Conservation (phyloP, 2,888 invertebrate genomes). For the Clistopyga incitator region DNA sequence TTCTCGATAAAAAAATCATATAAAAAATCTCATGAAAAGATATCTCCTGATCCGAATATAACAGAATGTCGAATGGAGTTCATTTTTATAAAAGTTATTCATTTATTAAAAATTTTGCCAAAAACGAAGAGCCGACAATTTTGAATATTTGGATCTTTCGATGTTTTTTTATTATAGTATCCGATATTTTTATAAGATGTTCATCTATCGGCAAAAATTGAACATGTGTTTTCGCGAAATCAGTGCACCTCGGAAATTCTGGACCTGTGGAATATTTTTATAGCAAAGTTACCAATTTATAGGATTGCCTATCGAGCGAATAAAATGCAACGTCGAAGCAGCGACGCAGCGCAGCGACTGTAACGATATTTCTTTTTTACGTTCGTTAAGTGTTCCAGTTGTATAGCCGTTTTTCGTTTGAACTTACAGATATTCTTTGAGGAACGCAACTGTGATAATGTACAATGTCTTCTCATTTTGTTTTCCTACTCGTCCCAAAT, state of each 20-base stretch:
- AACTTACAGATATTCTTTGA: slow-evolving; percentile 5
- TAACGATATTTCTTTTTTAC: slow-evolving; percentile 12
- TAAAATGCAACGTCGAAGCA: slow-evolving; percentile 21
- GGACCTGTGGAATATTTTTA: neutral
- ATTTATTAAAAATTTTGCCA: no score
- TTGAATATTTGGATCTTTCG: no score
- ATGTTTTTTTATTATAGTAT: no score
- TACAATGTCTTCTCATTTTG: slow-evolving; percentile 44
- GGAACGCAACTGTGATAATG: slow-evolving; percentile 55
- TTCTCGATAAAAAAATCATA: no score
- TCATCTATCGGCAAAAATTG: no score
- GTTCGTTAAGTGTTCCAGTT: neutral
- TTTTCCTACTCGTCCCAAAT: slow-evolving; percentile 6
- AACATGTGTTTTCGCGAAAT: no score
- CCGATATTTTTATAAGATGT: no score
- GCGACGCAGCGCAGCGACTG: slow-evolving; percentile 30
- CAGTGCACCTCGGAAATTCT: neutral
- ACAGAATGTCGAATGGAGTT: no score
- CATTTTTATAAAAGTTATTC: no score
- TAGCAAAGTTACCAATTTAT: slow-evolving; percentile 28
- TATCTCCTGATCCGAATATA: no score
- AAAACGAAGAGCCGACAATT: no score
- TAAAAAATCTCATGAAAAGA: no score
- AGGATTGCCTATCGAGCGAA: neutral
- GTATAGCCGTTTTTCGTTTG: neutral